A percentile compares a stretch with the other conserved stretches of the same genome.
These are phyloP conservation scores for Hofmannophila pseudospretella DNA, from an alignment of 2,888 invertebrate species.

Conservation along the genomic window DNA sequence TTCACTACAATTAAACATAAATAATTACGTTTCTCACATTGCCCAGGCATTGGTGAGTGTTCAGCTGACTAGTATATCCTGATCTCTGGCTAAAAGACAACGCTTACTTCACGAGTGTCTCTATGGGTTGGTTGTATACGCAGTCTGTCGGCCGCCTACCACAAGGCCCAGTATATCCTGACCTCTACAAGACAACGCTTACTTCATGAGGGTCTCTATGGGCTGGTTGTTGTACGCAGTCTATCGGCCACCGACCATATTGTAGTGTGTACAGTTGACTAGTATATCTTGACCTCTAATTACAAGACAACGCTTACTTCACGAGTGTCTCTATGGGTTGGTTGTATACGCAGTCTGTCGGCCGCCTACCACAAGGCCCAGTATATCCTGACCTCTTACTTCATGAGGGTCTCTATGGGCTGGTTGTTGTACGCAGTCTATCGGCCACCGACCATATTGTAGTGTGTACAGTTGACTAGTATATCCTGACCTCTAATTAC, in stretches of 20 bases:
- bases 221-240: slow-evolving; percentile 94
- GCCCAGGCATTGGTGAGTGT: too few relatives aligned
- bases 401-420: slow-evolving; percentile 85
- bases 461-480: too few relatives aligned
- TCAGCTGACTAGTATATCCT: too few relatives aligned
- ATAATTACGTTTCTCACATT: too few relatives aligned
- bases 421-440: slow-evolving; percentile 93
- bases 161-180: too few relatives aligned
- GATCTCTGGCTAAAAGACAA: too few relatives aligned
- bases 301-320: too few relatives aligned
- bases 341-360: slow-evolving; percentile 89
- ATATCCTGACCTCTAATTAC: too few relatives aligned
- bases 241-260: slow-evolving; percentile 85
- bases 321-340: slow-evolving; percentile 88
- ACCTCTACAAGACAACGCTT: too few relatives aligned
- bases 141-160: slow-evolving; percentile 85
- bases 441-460: slow-evolving; percentile 88
- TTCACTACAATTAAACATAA: too few relatives aligned
- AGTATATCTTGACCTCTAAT: too few relatives aligned
- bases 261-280: slow-evolving; percentile 90
- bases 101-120: slow-evolving; percentile 82
- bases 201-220: slow-evolving; percentile 84
- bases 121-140: slow-evolving; percentile 93
- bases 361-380: slow-evolving; percentile 90
- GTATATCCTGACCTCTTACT: too few relatives aligned